phyloP scores from a whole-genome alignment of 2,113 vertebrate species.

The Rhagologus leucostigma region DNA sequence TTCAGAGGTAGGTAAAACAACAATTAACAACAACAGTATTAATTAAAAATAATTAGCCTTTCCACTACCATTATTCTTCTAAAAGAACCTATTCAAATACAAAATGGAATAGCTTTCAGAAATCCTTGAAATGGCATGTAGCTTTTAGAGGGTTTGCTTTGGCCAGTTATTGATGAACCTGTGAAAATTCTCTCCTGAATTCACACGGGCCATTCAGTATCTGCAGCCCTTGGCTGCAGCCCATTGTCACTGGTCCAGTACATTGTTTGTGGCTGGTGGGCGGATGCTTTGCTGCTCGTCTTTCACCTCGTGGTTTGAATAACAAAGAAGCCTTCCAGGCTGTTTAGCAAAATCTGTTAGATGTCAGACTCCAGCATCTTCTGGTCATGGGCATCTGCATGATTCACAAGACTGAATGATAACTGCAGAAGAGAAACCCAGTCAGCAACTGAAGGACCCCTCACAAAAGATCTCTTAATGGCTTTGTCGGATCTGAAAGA shows the following conservation, averaged over 20 bases:
- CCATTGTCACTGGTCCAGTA: background rate
- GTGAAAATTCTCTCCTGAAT: background rate
- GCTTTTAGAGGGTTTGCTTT: background rate
- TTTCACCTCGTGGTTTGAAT: constrained; percentile 1
- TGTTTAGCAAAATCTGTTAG: background rate
- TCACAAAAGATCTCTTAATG: background rate
- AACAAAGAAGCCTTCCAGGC: background rate
- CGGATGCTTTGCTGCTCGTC: background rate
- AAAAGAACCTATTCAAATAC: background rate
- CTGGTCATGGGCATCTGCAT: background rate
- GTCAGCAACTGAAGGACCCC: background rate
- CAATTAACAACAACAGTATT: background rate
- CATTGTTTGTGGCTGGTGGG: background rate
- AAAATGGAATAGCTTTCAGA: background rate
- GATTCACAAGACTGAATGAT: background rate
- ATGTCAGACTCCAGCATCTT: background rate
- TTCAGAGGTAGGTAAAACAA: constrained; percentile 7
- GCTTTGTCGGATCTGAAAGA: background rate
- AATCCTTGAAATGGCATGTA: background rate
- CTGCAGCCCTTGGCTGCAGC: background rate
- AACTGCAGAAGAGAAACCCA: background rate
- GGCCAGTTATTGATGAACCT: background rate
- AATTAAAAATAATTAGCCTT: background rate
- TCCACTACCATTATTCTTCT: background rate
- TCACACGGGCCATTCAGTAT: background rate